These are phyloP conservation scores for Chaetodon auriga DNA, from an alignment of 2,113 vertebrate genomes.

Conservation along the genomic window DNA sequence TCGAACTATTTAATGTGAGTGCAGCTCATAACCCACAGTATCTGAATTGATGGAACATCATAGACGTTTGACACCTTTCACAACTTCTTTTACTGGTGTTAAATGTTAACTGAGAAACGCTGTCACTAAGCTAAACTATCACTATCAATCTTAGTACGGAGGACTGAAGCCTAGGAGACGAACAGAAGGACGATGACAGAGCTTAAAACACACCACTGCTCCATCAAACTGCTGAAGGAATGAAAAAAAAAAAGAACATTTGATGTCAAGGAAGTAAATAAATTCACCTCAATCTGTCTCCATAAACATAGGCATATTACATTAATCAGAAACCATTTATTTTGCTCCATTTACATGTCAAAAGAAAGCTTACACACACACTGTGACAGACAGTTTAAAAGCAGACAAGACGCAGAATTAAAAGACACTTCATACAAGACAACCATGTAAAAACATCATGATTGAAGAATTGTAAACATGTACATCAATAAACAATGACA, in stretches of 20 bases:
- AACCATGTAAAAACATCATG: slow-evolving; percentile 37
- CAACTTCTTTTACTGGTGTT: slow-evolving; percentile 1
- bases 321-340: slow-evolving; percentile 68
- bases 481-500: slow-evolving; percentile 46
- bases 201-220: slow-evolving; percentile 54
- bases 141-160: slow-evolving; percentile 43
- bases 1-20: not conserved
- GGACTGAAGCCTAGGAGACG: slow-evolving; percentile 10
- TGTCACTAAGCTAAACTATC: slow-evolving; percentile 33
- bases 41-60: not conserved
- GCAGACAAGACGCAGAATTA: slow-evolving; percentile 29
- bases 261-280: slow-evolving; percentile 4
- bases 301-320: not conserved
- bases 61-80: slow-evolving; percentile 5
- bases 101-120: not conserved
- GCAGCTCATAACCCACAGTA: not conserved
- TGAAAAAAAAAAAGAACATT: not conserved
- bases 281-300: slow-evolving; percentile 1
- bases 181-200: slow-evolving; percentile 64
- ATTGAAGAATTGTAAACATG: slow-evolving; percentile 43
- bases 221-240: slow-evolving; percentile 48
- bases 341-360: slow-evolving; percentile 59
- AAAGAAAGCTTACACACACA: slow-evolving; percentile 41
- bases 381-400: slow-evolving; percentile 29
- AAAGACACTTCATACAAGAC: slow-evolving; percentile 35